Conservation (phyloP, 2,113 vertebrate species). For the Seriola dumerili region DNA sequence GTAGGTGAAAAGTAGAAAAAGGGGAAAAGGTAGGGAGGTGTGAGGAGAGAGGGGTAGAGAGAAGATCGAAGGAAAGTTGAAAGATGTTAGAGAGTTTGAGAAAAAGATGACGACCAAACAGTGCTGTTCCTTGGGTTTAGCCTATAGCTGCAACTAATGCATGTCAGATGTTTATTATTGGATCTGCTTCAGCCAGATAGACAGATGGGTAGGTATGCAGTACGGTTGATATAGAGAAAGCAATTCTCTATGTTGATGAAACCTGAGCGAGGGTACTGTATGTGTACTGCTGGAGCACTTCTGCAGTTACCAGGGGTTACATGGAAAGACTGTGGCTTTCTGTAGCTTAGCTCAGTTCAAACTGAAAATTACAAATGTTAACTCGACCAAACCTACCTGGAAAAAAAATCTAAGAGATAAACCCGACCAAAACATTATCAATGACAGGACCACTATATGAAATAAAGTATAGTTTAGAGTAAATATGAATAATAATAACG, state of each 20-base stretch:
- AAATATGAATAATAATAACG: too few species aligned
- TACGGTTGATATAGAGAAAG: too few species aligned
- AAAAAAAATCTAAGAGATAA: not conserved
- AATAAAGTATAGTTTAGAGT: too few species aligned
- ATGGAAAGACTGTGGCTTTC: not conserved
- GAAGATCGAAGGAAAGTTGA: not conserved
- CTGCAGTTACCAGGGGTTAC: not conserved
- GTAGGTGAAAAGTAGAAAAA: not conserved
- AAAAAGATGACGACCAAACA: not conserved
- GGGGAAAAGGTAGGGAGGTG: not conserved
- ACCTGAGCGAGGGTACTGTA: not conserved
- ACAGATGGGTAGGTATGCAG: not conserved
- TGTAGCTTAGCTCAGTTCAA: not conserved
- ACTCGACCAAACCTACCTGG: not conserved
- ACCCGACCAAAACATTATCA: too few species aligned
- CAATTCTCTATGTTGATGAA: not conserved
- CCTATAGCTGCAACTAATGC: slow-evolving; percentile 56
- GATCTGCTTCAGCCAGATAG: not conserved
- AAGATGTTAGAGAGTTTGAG: not conserved
- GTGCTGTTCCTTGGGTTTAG: not conserved
- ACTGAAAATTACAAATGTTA: not conserved
- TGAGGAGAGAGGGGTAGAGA: not conserved
- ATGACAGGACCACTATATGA: too few species aligned
- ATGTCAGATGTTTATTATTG: slow-evolving; percentile 59
- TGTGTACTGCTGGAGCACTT: not conserved